Percentiles rank a stretch among this genome's conserved stretches.
phyloP scores from a whole-genome alignment of 2,888 invertebrate genomes.

The Blera fallax region DNA sequence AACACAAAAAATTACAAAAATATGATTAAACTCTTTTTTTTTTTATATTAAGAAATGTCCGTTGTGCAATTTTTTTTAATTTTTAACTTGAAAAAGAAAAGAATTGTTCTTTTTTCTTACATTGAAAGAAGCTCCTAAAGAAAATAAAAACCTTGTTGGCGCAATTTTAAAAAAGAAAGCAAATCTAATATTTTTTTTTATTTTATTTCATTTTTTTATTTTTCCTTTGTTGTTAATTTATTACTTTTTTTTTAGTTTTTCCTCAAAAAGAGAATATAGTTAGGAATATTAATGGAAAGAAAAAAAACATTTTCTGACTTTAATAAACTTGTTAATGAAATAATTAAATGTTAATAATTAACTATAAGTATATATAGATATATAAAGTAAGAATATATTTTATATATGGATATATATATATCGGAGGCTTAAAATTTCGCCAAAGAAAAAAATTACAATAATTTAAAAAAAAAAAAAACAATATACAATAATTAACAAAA shows the following conservation, averaged over 20 bases:
- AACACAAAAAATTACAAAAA: conserved; percentile 18
- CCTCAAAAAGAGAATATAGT: conserved; percentile 21
- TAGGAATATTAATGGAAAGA: conserved; percentile 33
- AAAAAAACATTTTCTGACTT: conserved; percentile 15
- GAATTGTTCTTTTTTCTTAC: conserved; percentile 9
- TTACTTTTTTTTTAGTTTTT: conserved; percentile 27
- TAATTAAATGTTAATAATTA: conserved; percentile 61
- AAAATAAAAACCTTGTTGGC: conserved; percentile 32
- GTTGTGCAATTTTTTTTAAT: conserved; percentile 66
- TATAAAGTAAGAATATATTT: conserved; percentile 62
- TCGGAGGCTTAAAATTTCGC: conserved; percentile 73
- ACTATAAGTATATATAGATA: conserved; percentile 44
- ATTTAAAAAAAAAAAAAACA: conserved; percentile 47
- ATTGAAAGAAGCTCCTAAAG: neutral
- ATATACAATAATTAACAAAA: conserved; percentile 55
- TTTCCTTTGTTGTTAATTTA: conserved; percentile 61
- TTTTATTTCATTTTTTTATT: conserved; percentile 5
- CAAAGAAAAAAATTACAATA: conserved; percentile 70
- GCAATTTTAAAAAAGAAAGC: conserved; percentile 78
- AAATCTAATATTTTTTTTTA: conserved; percentile 21
- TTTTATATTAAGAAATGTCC: conserved; percentile 51
- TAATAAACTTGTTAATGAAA: conserved; percentile 24
- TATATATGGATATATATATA: conserved; percentile 69
- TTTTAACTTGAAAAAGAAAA: neutral
- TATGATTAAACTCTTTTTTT: conserved; percentile 19